Conservation (phyloP, 2,797 vertebrate genomes). For the Microctenopoma lineatum region DNA sequence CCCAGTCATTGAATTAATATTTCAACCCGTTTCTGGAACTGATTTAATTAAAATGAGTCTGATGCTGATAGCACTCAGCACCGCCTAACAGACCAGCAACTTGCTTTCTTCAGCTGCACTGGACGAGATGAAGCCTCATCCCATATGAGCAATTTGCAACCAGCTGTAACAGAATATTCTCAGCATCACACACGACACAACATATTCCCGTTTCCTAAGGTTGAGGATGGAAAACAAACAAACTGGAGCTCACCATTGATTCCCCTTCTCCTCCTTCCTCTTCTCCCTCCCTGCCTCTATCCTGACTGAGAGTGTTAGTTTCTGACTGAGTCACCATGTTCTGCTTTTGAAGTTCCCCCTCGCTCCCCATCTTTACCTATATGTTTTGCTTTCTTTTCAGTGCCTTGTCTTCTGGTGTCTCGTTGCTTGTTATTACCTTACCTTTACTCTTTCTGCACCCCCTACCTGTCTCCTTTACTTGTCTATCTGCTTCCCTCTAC, state of each 20-base stretch:
- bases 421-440: conserved; percentile 40
- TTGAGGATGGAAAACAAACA: conserved; percentile 24
- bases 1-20: conserved; percentile 48
- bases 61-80: conserved; percentile 11
- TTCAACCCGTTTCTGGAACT: conserved; percentile 40
- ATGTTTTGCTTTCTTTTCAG: conserved; percentile 5
- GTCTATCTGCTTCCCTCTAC: conserved; percentile 60
- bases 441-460: conserved; percentile 23
- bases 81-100: conserved; percentile 9
- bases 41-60: conserved; percentile 49
- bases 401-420: conserved; percentile 23
- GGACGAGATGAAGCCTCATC: conserved; percentile 35
- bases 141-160: conserved; percentile 49
- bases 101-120: conserved; percentile 24
- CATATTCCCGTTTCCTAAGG: conserved; percentile 29
- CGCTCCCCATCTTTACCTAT: conserved; percentile 31
- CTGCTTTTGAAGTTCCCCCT: conserved; percentile 60
- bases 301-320: conserved; percentile 74
- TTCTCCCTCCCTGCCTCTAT: conserved; percentile 48
- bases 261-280: conserved; percentile 43
- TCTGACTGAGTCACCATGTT: conserved; percentile 75
- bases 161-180: conserved; percentile 42
- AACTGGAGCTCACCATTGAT: conserved; percentile 51
- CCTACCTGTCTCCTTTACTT: conserved; percentile 33
- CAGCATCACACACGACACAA: conserved; percentile 55